These are phyloP conservation scores for Pygoscelis antarcticus DNA, from an alignment of 2,113 vertebrate species.

Conservation along the genomic window DNA sequence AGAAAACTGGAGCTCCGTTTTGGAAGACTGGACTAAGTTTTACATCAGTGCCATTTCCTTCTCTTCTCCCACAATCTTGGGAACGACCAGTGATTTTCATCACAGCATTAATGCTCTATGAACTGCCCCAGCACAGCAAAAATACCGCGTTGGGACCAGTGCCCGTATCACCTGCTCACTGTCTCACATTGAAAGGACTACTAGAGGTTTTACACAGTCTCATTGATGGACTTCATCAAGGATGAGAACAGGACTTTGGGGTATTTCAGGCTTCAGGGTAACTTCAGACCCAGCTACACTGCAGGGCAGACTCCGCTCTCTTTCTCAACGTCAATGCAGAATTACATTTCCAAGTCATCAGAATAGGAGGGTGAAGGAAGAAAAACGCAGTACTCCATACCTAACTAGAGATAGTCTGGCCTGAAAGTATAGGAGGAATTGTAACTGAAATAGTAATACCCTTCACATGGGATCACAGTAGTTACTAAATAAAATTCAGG, in stretches of 20 bases:
- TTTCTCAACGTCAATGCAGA: neutral
- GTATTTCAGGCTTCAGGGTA: neutral
- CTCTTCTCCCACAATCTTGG: neutral
- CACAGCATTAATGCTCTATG: neutral
- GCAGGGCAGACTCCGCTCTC: neutral
- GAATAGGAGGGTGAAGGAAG: neutral
- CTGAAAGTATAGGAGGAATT: neutral
- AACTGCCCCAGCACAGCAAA: neutral
- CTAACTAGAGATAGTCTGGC: neutral
- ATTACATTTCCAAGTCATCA: neutral
- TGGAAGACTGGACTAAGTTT: neutral
- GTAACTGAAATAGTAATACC: neutral
- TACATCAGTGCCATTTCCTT: neutral
- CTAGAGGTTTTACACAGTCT: neutral
- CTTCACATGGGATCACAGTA: neutral
- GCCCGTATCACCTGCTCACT: rapidly evolving
- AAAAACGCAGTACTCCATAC: neutral
- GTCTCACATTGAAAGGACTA: neutral
- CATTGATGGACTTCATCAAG: neutral
- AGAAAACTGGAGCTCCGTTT: neutral
- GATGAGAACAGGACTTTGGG: neutral
- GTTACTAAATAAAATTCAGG: neutral
- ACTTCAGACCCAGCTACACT: neutral
- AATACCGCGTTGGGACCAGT: neutral
- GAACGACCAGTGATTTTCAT: neutral